Evolutionary conservation across 1,140 invertebrate species (phyloP).

Genomic region (Bilobella aurantiaca): DNA sequence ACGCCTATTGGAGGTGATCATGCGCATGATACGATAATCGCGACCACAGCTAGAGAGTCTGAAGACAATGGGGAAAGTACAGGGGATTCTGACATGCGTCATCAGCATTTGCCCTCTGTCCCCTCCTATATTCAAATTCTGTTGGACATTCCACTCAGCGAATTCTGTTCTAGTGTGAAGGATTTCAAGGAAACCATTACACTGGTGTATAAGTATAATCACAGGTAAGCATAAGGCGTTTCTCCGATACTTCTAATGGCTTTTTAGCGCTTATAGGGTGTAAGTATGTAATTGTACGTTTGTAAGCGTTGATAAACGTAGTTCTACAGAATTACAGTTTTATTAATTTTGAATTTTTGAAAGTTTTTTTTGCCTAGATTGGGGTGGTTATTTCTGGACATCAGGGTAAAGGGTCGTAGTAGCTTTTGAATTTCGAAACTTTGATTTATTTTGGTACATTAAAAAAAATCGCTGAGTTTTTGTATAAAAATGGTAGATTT

Average conservation of each 20-base stretch:
- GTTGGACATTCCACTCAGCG: constrained; percentile 21
- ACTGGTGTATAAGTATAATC: constrained; percentile 20
- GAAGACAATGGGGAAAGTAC: neutral
- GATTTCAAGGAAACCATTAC: constrained; percentile 31
- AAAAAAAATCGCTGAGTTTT: too few relatives aligned
- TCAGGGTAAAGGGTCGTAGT: too few relatives aligned
- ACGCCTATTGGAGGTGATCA: too few relatives aligned
- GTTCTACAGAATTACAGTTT: neutral
- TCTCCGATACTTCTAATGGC: neutral
- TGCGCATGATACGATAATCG: too few relatives aligned
- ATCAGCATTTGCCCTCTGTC: constrained; percentile 12
- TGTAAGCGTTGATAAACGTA: neutral
- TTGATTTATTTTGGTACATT: too few relatives aligned
- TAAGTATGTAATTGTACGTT: neutral
- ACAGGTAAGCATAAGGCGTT: constrained; percentile 18
- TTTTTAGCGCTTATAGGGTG: neutral
- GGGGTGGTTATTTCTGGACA: neutral
- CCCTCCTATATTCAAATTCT: constrained; percentile 28
- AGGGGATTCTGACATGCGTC: neutral
- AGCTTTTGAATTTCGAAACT: too few relatives aligned
- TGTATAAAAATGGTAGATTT: too few relatives aligned
- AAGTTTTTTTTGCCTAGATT: neutral
- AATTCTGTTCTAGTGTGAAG: constrained; percentile 23
- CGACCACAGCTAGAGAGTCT: too few relatives aligned
- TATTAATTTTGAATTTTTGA: neutral